These are phyloP conservation scores for Willowsia nigromaculata DNA, from an alignment of 2,888 invertebrate species.

Conservation along the genomic window DNA sequence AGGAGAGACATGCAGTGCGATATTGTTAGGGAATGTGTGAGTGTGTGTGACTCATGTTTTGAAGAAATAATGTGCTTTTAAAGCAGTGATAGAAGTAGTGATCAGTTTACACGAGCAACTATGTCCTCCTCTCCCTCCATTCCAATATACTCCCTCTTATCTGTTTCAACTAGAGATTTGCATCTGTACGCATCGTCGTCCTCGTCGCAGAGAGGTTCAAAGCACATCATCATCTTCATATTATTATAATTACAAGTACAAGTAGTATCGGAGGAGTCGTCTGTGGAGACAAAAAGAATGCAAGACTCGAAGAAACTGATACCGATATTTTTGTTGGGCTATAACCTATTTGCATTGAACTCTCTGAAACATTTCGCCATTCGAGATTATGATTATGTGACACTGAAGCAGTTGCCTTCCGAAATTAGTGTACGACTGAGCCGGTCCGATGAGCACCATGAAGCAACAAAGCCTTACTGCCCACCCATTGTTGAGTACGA, in stretches of 20 bases:
- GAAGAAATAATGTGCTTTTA: slow-evolving; percentile 36
- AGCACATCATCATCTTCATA: not conserved
- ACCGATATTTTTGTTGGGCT: slow-evolving; percentile 64
- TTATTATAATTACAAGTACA: too few relatives aligned
- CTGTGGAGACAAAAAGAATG: slow-evolving; percentile 37
- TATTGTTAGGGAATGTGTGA: not conserved
- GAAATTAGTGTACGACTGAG: slow-evolving; percentile 65
- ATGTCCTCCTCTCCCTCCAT: slow-evolving; percentile 19
- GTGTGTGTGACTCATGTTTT: slow-evolving; percentile 42
- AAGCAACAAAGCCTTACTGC: slow-evolving; percentile 61
- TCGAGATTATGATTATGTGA: slow-evolving; percentile 65
- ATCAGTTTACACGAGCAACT: slow-evolving; percentile 34
- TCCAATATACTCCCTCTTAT: slow-evolving; percentile 1
- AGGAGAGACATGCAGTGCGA: slow-evolving; percentile 13
- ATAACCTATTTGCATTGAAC: slow-evolving; percentile 67
- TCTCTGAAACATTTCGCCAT: slow-evolving; percentile 66
- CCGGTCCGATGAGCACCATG: slow-evolving; percentile 52
- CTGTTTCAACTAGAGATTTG: slow-evolving; percentile 9
- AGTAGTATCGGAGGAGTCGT: not conserved
- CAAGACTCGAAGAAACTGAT: slow-evolving; percentile 62
- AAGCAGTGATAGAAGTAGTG: not conserved
- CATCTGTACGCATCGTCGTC: not conserved
- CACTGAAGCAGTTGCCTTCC: slow-evolving; percentile 67
- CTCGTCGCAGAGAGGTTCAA: not conserved
- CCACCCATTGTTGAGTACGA: slow-evolving; percentile 68